Conservation (phyloP, 23 tunicate genomes). For the Halocynthia roretzi region DNA sequence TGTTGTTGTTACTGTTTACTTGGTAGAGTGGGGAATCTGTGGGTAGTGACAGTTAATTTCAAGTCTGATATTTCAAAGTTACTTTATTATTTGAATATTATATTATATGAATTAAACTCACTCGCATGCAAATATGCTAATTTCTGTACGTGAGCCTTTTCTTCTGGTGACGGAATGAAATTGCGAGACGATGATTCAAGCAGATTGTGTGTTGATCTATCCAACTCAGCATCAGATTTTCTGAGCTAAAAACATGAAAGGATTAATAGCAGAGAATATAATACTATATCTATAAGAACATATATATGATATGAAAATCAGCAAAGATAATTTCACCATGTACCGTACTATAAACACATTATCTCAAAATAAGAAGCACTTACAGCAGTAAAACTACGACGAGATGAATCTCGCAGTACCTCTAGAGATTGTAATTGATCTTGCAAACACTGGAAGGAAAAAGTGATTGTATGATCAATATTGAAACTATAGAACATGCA, state of each 20-base stretch:
- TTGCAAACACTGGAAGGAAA: conserved; percentile 31
- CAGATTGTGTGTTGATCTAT: neutral
- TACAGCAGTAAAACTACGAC: conserved; percentile 22
- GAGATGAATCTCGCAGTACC: conserved; percentile 21
- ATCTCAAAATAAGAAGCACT: neutral
- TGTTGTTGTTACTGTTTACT: no score
- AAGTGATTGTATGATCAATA: neutral
- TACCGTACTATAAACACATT: neutral
- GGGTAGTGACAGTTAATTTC: no score
- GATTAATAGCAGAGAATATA: neutral
- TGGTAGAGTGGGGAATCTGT: no score
- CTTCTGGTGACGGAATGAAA: conserved; percentile 6
- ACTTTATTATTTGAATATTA: no score
- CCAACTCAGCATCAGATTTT: neutral
- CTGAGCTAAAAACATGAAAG: neutral
- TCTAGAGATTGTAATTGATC: conserved; percentile 43
- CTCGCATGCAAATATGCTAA: neutral
- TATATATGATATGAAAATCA: neutral
- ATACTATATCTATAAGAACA: neutral
- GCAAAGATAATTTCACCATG: neutral
- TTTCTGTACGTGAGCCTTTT: neutral
- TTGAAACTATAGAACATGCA: neutral
- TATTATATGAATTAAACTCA: neutral
- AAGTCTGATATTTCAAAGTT: no score
- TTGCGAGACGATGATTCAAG: neutral